A percentile compares a stretch with the other conserved stretches of the same genome.
Conservation (phyloP, 2,113 vertebrate genomes). For the Tetraodon nigroviridis region DNA sequence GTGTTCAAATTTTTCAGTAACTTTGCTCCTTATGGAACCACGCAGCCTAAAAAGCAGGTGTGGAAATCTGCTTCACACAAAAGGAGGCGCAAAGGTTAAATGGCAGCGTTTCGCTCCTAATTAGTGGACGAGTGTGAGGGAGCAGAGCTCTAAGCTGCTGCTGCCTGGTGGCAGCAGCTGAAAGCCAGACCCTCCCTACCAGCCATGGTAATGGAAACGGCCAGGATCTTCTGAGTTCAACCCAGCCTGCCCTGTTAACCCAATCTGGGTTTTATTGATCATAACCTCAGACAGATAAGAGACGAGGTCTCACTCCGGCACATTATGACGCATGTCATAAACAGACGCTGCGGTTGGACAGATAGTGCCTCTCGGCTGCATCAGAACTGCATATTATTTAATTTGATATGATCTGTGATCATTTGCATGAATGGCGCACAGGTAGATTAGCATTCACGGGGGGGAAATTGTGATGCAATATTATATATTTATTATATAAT, state of each 20-base stretch:
- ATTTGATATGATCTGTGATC: background rate
- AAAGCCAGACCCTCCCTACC: constrained; percentile 52
- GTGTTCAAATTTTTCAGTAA: too few relatives aligned
- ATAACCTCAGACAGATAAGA: constrained; percentile 22
- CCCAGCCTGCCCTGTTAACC: constrained; percentile 18
- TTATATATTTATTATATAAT: background rate
- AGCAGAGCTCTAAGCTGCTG: constrained; percentile 40
- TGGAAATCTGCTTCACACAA: constrained; percentile 37
- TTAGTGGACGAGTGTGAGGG: constrained; percentile 54
- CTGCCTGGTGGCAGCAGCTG: constrained; percentile 54
- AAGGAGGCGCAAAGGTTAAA: constrained; percentile 62
- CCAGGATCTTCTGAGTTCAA: constrained; percentile 41
- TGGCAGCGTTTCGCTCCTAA: constrained; percentile 45
- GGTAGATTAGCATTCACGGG: constrained; percentile 7
- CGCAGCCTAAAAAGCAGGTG: constrained; percentile 1
- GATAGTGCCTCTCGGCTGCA: constrained; percentile 21
- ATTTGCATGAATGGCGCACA: too few relatives aligned
- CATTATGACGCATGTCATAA: constrained; percentile 25
- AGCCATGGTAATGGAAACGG: constrained; percentile 52
- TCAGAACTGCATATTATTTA: constrained; percentile 1
- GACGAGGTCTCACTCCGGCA: constrained; percentile 26
- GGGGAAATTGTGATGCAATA: too few relatives aligned
- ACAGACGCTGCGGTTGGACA: constrained; percentile 37
- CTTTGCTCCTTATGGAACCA: constrained; percentile 6
- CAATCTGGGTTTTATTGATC: constrained; percentile 4